These are phyloP conservation scores for Sphaeramia orbicularis DNA, from an alignment of 2,797 vertebrate genomes.

Conservation along the genomic window DNA sequence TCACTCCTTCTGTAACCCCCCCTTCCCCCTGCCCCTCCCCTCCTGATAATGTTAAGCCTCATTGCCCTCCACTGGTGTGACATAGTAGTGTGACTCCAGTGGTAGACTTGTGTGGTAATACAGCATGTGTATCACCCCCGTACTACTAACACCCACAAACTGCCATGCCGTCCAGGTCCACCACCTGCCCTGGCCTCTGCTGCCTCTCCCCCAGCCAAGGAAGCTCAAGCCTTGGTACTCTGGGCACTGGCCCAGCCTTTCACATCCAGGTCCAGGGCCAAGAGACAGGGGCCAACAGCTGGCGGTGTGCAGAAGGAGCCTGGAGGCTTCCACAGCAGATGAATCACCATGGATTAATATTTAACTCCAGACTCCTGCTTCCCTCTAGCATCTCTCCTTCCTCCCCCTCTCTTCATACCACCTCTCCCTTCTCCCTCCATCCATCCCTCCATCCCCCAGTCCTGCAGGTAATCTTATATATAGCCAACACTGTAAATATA, in stretches of 20 bases:
- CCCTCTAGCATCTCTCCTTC: slow-evolving; percentile 81
- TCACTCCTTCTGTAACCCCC: slow-evolving; percentile 22
- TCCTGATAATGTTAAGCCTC: slow-evolving; percentile 53
- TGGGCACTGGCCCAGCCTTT: slow-evolving; percentile 81
- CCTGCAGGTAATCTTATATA: slow-evolving; percentile 71
- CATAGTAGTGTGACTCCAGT: slow-evolving; percentile 58
- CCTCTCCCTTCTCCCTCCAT: slow-evolving; percentile 59
- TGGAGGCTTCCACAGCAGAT: slow-evolving; percentile 84
- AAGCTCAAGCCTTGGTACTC: slow-evolving; percentile 81
- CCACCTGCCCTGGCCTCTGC: slow-evolving; percentile 78
- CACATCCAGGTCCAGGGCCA: slow-evolving; percentile 76
- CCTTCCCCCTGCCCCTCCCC: too few relatives aligned
- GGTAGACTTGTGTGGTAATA: slow-evolving; percentile 54
- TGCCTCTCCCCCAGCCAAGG: slow-evolving; percentile 73
- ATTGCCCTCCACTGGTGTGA: slow-evolving; percentile 56
- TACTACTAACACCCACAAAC: slow-evolving; percentile 32
- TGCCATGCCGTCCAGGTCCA: slow-evolving; percentile 64
- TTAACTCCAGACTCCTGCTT: slow-evolving; percentile 86
- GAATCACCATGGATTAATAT: slow-evolving; percentile 88
- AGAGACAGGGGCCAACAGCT: slow-evolving; percentile 84
- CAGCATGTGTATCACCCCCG: slow-evolving; percentile 53
- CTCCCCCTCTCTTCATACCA: slow-evolving; percentile 51
- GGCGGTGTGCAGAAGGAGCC: slow-evolving; percentile 82
- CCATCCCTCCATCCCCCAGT: slow-evolving; percentile 65
- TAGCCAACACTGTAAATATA: slow-evolving; percentile 74